Conservation (phyloP, 2,797 vertebrate genomes). For the Pseudomugil gertrudae region DNA sequence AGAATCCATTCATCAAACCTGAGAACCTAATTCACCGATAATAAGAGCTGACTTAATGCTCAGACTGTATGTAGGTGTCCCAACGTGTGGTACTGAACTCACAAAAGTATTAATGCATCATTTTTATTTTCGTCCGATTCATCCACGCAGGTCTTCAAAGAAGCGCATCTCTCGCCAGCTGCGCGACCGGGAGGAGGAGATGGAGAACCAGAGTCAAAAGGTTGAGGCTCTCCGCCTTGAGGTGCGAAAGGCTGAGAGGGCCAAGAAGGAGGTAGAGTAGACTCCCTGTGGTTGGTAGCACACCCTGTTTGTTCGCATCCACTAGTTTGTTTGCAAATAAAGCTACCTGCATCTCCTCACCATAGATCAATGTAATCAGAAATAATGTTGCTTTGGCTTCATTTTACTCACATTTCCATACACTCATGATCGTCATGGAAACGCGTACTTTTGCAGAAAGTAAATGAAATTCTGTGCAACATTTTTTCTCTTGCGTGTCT, state of each 20-base stretch:
- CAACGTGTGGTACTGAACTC: no score
- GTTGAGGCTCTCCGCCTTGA: slow-evolving; percentile 93
- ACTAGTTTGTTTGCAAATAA: slow-evolving; percentile 30
- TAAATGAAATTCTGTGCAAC: not conserved
- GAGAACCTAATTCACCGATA: not conserved
- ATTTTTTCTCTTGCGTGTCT: not conserved
- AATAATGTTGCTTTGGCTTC: not conserved
- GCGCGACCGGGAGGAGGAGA: slow-evolving; percentile 97
- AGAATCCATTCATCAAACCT: slow-evolving; percentile 72
- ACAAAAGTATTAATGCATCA: not conserved
- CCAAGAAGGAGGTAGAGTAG: slow-evolving; percentile 95
- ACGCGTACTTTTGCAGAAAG: not conserved
- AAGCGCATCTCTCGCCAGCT: slow-evolving; percentile 94
- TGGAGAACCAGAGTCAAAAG: slow-evolving; percentile 92
- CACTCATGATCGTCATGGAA: not conserved
- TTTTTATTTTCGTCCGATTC: not conserved
- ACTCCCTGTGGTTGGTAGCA: slow-evolving; percentile 67
- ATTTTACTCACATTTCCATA: not conserved
- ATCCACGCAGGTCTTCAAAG: slow-evolving; percentile 77
- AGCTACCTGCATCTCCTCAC: not conserved
- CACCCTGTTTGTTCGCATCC: slow-evolving; percentile 23
- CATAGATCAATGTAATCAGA: slow-evolving; percentile 8
- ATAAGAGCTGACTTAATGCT: not conserved
- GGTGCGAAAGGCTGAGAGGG: slow-evolving; percentile 94
- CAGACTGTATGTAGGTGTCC: not conserved